Conservation (phyloP, 23 tunicate genomes). For the Aplidium turbinatum region DNA sequence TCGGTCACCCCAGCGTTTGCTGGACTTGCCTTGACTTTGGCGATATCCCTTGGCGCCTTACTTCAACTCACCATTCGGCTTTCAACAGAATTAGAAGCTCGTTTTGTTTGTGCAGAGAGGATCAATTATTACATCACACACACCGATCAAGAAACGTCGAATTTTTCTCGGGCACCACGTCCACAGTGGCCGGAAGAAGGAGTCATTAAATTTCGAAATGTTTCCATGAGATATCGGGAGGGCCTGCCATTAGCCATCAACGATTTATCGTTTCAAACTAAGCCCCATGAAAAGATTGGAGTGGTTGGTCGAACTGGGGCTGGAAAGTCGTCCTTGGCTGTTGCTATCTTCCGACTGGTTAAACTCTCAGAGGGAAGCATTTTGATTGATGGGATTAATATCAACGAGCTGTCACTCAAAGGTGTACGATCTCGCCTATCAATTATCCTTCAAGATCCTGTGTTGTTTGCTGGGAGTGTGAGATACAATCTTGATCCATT, state of each 20-base stretch:
- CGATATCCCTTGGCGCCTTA: conserved; percentile 55
- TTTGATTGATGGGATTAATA: conserved; percentile 63
- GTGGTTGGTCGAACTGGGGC: conserved; percentile 91
- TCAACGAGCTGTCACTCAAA: conserved; percentile 18
- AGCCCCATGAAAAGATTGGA: conserved; percentile 74
- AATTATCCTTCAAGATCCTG: conserved; percentile 92
- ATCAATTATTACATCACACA: conserved; percentile 63
- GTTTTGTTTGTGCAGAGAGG: conserved; percentile 70
- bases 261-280: conserved; percentile 51
- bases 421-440: conserved; percentile 63
- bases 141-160: conserved; percentile 48
- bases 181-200: conserved; percentile 67
- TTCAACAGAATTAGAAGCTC: conserved; percentile 59
- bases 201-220: conserved; percentile 50
- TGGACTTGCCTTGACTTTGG: conserved; percentile 62
- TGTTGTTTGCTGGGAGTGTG: conserved; percentile 75
- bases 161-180: conserved; percentile 7
- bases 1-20: conserved; percentile 60
- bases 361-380: conserved; percentile 52
- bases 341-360: conserved; percentile 63
- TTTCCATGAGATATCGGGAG: conserved; percentile 71
- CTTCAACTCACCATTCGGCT: conserved; percentile 68
- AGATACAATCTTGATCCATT: conserved; percentile 86
- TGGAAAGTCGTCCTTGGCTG: conserved; percentile 87
- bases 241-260: conserved; percentile 82